phyloP scores from a whole-genome alignment of 2,113 vertebrate genomes.

The Muntiacus muntjak region DNA sequence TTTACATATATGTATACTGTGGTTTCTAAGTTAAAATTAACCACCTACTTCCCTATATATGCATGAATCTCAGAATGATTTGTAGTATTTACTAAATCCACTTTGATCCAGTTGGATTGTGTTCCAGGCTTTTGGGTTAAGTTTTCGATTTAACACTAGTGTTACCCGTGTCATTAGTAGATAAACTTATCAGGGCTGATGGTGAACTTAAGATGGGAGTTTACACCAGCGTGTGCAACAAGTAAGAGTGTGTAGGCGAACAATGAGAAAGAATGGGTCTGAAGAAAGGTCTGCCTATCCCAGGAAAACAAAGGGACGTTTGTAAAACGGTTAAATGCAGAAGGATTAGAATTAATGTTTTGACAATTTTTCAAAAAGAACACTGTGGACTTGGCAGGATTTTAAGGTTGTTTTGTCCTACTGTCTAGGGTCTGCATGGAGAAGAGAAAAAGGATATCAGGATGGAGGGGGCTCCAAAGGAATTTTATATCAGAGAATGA shows the following conservation, averaged over 20 bases:
- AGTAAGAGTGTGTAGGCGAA: not conserved
- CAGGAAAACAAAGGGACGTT: not conserved
- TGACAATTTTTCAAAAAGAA: not conserved
- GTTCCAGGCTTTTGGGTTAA: not conserved
- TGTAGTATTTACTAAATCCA: not conserved
- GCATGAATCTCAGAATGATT: not conserved
- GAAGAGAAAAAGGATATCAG: not conserved
- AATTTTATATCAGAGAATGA: not conserved
- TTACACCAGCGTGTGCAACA: not conserved
- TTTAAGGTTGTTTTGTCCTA: not conserved
- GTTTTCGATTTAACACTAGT: not conserved
- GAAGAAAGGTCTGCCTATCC: not conserved
- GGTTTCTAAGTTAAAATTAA: not conserved
- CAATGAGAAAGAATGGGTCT: not conserved
- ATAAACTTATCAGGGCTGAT: not conserved
- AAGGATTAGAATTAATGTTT: not conserved
- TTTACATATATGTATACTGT: not conserved
- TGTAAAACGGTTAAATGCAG: not conserved
- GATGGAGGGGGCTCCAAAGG: not conserved
- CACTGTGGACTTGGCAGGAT: not conserved
- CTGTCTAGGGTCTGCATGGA: not conserved
- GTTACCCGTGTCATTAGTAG: not conserved
- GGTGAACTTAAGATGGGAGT: not conserved
- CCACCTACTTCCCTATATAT: not conserved
- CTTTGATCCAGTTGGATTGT: rapidly evolving